phyloP scores from a whole-genome alignment of 2,797 vertebrate genomes.

The Syngnathus rostellatus region DNA sequence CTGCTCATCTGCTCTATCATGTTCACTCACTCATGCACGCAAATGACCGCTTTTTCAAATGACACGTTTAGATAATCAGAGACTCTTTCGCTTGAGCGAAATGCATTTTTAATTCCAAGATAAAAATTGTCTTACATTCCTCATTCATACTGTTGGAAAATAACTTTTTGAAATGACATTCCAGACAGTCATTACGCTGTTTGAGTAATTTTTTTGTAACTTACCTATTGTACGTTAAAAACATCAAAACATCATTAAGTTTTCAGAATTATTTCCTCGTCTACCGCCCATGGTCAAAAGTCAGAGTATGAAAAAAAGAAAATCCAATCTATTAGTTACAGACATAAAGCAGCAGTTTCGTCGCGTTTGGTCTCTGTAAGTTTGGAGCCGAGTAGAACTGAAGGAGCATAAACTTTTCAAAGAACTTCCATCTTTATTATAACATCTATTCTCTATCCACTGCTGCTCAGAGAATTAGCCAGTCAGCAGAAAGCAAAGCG shows the following conservation, averaged over 20 bases:
- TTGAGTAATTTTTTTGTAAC: background rate
- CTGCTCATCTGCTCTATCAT: slow-evolving; percentile 19
- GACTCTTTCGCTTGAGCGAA: background rate
- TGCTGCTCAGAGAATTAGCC: slow-evolving; percentile 32
- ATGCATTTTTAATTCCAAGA: slow-evolving; percentile 5
- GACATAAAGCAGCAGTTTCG: background rate
- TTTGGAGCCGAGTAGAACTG: slow-evolving; percentile 21
- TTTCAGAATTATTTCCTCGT: too few species aligned
- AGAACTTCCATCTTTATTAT: slow-evolving; percentile 13
- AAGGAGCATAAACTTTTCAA: slow-evolving; percentile 35
- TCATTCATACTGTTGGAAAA: slow-evolving; percentile 3
- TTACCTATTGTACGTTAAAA: background rate
- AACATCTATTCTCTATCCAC: slow-evolving; percentile 14
- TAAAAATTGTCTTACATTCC: slow-evolving; percentile 3
- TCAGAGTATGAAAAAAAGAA: background rate
- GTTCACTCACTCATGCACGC: slow-evolving; percentile 6
- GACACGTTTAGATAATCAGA: background rate
- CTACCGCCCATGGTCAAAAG: background rate
- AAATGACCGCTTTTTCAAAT: background rate
- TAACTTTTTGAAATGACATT: background rate
- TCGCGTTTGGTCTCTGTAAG: background rate
- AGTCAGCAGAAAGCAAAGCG: slow-evolving; percentile 56
- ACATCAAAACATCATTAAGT: background rate
- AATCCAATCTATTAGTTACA: background rate
- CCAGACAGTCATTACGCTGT: background rate